These are phyloP conservation scores for Aptenodytes patagonicus DNA, from an alignment of 2,113 vertebrate species.

Conservation along the genomic window DNA sequence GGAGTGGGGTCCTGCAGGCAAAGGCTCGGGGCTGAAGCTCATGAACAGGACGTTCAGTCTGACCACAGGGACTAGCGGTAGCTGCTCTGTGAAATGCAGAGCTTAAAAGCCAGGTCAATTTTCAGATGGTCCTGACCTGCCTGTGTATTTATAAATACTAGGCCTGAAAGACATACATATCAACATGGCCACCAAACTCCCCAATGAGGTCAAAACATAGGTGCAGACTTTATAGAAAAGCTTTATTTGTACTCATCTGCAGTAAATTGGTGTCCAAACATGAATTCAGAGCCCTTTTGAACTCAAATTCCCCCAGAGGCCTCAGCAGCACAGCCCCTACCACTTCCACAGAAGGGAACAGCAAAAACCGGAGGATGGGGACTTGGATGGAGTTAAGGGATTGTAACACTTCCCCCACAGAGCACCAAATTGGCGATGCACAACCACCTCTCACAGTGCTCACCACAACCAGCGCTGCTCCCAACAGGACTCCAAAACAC, in stretches of 20 bases:
- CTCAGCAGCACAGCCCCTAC: background rate
- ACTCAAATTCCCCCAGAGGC: no score
- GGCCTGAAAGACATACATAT: background rate
- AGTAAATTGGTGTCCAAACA: rapidly evolving
- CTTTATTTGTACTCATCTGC: background rate
- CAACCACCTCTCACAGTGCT: rapidly evolving
- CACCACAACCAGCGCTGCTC: background rate
- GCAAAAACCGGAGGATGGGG: rapidly evolving
- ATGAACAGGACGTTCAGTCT: rapidly evolving
- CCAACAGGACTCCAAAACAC: background rate
- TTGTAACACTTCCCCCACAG: background rate
- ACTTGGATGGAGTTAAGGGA: rapidly evolving
- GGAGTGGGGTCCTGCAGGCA: background rate
- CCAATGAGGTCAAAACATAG: background rate
- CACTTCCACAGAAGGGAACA: background rate
- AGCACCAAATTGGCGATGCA: rapidly evolving
- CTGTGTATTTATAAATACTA: rapidly evolving
- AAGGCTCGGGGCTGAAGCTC: background rate
- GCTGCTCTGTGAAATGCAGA: no score
- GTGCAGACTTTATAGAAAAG: background rate
- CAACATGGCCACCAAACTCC: rapidly evolving
- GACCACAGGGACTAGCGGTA: rapidly evolving
- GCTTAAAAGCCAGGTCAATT: rapidly evolving
- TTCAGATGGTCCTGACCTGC: background rate
- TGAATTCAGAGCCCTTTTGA: background rate